Evolutionary conservation across 2,888 invertebrate genomes (phyloP).

Genomic region (Eulithis testata): DNA sequence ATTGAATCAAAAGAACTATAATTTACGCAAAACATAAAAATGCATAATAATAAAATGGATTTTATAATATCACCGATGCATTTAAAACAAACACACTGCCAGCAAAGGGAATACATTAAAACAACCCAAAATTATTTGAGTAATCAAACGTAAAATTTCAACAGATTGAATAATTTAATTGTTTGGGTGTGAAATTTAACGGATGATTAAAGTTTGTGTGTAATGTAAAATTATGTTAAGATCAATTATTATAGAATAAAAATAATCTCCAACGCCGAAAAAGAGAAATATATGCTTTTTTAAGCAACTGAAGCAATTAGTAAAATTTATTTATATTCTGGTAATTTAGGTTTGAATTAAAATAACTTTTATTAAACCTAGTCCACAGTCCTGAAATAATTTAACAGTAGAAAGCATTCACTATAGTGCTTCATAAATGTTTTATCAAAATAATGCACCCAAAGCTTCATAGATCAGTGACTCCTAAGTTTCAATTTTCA

Average conservation of each 20-base stretch:
- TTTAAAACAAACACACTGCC: constrained; percentile 26
- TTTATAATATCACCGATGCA: constrained; percentile 16
- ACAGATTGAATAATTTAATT: constrained; percentile 67
- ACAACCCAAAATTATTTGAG: constrained; percentile 45
- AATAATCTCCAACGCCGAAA: no score
- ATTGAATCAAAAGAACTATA: no score
- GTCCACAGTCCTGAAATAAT: no score
- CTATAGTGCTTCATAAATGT: neutral
- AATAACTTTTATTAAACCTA: no score
- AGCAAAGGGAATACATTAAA: constrained; percentile 42
- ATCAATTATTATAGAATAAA: neutral
- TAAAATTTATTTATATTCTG: no score
- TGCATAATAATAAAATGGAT: no score
- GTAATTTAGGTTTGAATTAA: no score
- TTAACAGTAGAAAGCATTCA: neutral
- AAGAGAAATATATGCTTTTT: no score
- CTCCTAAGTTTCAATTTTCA: neutral
- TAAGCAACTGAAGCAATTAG: no score
- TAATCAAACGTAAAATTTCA: constrained; percentile 55
- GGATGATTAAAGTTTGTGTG: constrained; percentile 64
- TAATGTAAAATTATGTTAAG: constrained; percentile 13
- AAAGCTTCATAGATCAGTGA: constrained; percentile 4
- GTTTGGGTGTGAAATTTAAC: constrained; percentile 68
- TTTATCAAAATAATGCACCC: neutral
- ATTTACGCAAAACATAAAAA: no score